Conservation (phyloP, 1,140 invertebrate genomes). For the Apolygus lucorum region DNA sequence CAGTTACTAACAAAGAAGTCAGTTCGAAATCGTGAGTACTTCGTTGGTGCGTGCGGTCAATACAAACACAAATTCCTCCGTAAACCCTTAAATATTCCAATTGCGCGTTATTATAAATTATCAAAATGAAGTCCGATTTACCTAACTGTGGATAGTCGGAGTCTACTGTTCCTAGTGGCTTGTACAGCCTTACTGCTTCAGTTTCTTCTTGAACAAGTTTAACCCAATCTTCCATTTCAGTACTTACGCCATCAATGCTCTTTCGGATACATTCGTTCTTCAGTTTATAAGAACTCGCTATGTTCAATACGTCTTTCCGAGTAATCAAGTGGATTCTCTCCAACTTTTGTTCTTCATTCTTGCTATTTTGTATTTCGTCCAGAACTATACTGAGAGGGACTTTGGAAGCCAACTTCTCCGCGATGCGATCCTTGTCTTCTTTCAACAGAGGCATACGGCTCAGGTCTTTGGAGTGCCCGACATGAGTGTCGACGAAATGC, state of each 20-base stretch:
- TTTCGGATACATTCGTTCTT: neutral
- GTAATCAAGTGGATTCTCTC: constrained; percentile 19
- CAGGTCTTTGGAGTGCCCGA: constrained; percentile 17
- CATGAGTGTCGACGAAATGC: constrained; percentile 8
- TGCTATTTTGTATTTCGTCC: neutral
- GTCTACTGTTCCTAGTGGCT: neutral
- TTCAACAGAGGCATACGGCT: constrained; percentile 4
- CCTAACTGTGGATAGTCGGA: neutral
- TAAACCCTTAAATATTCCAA: neutral
- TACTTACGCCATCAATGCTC: neutral
- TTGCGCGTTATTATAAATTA: neutral
- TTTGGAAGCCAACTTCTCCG: neutral
- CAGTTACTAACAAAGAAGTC: neutral
- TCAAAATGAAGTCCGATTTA: neutral
- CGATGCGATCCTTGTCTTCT: neutral
- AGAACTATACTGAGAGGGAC: neutral
- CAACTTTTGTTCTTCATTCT: neutral
- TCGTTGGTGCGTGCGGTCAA: neutral
- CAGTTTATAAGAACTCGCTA: constrained; percentile 18
- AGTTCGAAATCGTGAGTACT: neutral
- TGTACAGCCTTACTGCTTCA: neutral
- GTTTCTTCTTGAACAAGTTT: neutral
- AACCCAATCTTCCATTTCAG: neutral
- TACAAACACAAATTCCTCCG: neutral
- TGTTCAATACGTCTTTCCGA: constrained; percentile 23